phyloP scores from a whole-genome alignment of 2,113 vertebrate genomes.

The Myanophis thanlyinensis region DNA sequence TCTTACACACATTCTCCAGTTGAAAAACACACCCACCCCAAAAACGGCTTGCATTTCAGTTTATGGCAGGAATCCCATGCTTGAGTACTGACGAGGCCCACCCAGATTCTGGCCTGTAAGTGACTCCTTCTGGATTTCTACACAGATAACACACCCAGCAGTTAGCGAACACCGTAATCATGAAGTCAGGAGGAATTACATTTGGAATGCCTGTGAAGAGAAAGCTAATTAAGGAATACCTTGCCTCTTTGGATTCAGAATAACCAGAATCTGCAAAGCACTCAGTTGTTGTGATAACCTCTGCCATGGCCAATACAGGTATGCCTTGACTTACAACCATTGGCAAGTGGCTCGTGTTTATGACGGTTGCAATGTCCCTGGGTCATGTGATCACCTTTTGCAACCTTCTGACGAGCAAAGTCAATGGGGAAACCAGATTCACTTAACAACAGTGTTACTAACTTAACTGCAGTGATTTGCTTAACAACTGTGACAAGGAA shows the following conservation, averaged over 20 bases:
- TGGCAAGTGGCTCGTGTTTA: too few species aligned
- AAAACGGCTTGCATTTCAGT: not conserved
- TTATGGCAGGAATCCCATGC: not conserved
- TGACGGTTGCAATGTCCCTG: too few species aligned
- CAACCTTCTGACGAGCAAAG: not conserved
- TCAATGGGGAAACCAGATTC: not conserved
- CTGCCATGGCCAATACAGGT: not conserved
- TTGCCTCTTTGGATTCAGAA: not conserved
- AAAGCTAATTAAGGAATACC: not conserved
- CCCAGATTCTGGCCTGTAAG: slow-evolving; percentile 16
- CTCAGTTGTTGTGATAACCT: not conserved
- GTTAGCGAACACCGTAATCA: accelerated
- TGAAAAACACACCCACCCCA: not conserved
- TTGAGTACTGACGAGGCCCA: not conserved
- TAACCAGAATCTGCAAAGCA: not conserved
- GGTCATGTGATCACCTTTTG: not conserved
- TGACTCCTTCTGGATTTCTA: slow-evolving; percentile 3
- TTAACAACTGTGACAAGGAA: too few species aligned
- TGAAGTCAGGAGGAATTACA: not conserved
- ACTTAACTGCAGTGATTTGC: too few species aligned
- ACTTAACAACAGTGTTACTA: too few species aligned
- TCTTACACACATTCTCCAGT: not conserved
- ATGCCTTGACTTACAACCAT: not conserved
- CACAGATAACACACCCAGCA: not conserved
- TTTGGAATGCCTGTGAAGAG: not conserved